Conservation (phyloP, 2,113 vertebrate species). For the Platichthys flesus region DNA sequence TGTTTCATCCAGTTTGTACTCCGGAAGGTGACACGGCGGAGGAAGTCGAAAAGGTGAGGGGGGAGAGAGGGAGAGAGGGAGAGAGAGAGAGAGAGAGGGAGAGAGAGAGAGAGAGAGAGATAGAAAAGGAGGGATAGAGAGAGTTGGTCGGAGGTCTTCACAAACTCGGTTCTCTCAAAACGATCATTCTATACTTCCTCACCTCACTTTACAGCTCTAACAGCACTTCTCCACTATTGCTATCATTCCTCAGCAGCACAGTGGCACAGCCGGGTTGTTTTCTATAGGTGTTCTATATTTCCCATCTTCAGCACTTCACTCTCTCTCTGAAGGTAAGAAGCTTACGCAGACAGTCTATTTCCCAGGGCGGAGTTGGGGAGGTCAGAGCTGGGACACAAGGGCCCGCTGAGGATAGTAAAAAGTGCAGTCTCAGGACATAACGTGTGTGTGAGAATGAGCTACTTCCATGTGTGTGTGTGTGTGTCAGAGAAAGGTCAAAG, state of each 20-base stretch:
- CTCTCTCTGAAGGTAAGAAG: constrained; percentile 31
- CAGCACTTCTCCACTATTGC: constrained; percentile 21
- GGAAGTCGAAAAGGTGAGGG: constrained; percentile 26
- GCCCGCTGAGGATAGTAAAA: constrained; percentile 57
- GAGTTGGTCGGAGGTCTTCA: constrained; percentile 69
- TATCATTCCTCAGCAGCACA: constrained; percentile 29
- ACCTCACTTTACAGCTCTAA: constrained; percentile 24
- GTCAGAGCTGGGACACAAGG: constrained; percentile 65
- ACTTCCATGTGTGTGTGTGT: constrained; percentile 1
- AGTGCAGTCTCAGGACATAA: constrained; percentile 69
- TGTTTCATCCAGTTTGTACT: constrained; percentile 81
- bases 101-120: no score
- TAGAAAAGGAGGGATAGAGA: background rate
- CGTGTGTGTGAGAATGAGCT: constrained; percentile 6
- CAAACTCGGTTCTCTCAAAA: constrained; percentile 81
- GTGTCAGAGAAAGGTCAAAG: constrained; percentile 65
- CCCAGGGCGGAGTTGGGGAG: constrained; percentile 54
- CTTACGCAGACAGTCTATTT: constrained; percentile 45
- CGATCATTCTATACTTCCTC: constrained; percentile 49
- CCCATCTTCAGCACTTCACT: constrained; percentile 8
- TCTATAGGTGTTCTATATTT: constrained; percentile 16
- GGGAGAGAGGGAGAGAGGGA: no score
- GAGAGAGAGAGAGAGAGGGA: background rate
- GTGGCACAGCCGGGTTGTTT: background rate
- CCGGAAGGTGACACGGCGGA: constrained; percentile 50